Conservation (phyloP, 2,113 vertebrate species). For the Brachyhypopomus occidentalis region DNA sequence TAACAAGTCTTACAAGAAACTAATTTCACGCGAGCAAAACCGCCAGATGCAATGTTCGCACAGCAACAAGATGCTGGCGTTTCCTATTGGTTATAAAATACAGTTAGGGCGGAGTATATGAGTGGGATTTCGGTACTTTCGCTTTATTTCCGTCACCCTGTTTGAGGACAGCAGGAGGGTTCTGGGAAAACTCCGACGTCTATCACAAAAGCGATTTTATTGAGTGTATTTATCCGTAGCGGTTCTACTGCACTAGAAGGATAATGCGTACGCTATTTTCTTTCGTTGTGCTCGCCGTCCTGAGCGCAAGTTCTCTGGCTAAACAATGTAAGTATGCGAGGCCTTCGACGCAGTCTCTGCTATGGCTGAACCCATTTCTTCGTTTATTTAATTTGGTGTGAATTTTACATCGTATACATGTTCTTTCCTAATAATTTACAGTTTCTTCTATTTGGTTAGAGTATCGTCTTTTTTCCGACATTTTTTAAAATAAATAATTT, state of each 20-base stretch:
- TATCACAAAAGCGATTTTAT: too few relatives aligned
- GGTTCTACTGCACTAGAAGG: background rate
- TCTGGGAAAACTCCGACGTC: too few relatives aligned
- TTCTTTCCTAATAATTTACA: too few relatives aligned
- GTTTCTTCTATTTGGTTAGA: too few relatives aligned
- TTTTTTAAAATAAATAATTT: too few relatives aligned
- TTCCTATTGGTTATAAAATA: constrained; percentile 27
- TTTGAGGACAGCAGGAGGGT: too few relatives aligned
- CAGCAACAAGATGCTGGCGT: background rate
- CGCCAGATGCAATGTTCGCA: background rate
- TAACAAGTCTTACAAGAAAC: too few relatives aligned
- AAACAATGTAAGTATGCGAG: constrained; percentile 32
- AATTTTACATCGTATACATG: background rate
- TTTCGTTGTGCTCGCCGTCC: background rate
- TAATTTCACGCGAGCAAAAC: background rate
- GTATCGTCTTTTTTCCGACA: background rate
- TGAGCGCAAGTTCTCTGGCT: constrained; percentile 28
- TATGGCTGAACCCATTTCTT: too few relatives aligned
- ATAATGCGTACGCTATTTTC: background rate
- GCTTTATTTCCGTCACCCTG: background rate
- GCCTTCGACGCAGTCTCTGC: too few relatives aligned
- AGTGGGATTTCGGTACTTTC: background rate
- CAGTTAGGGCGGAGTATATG: background rate
- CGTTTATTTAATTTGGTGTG: too few relatives aligned
- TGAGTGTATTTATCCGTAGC: background rate